Evolutionary conservation across 64 coral and sea anemone species (phyloP), one percentile per base, ranked within the genome.

Genomic region (Pachyseris speciosa): DNA sequence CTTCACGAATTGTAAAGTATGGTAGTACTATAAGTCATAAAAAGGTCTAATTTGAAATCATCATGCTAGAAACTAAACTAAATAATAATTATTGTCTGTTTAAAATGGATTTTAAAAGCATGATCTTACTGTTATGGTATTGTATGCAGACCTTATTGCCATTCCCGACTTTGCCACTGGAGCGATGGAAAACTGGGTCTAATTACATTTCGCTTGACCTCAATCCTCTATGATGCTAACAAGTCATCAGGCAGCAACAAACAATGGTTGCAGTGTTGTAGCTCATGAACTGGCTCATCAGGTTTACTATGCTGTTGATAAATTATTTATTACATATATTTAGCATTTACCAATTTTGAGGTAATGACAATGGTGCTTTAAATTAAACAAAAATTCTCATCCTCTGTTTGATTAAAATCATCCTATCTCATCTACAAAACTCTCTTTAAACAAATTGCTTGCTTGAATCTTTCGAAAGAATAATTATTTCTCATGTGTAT

Each of bases 171-270:
- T 98, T 79, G 42, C 93, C 84, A 92, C 78, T 70, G 93, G 93
- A 47, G 96, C 96, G 37, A 98, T 98, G 96, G 96, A 98, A 80
- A 98, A 98, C 86, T 98, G 96, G 96, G 96, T 45, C 58, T 98
- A 83, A 95, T 98, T 9, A 95, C 93, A 22, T 98, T 95, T 87
- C 93, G 93, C 40, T 85, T 98, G 90, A 98, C 93, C 28, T 95
- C 96, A 67, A 92, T 98, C 59, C 80, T 98, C 78, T 90, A 85
- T 90, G 73, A 98, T 64, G 85, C 64, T 2, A 64, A 84, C 52
- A 67, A 92, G 32, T 95, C 96, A 33, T 98, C 96, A 58, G 55
- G 84, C 55, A 78, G 75, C 68, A 98, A 95, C 89, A 92, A 74
- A 34, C 93, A 98, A 67, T 98, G 96, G 96, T 98, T 42, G 89